Evolutionary conservation across 2,888 invertebrate species (phyloP), one percentile per base, ranked within the genome.

Genomic region (Fabriciana adippe): DNA sequence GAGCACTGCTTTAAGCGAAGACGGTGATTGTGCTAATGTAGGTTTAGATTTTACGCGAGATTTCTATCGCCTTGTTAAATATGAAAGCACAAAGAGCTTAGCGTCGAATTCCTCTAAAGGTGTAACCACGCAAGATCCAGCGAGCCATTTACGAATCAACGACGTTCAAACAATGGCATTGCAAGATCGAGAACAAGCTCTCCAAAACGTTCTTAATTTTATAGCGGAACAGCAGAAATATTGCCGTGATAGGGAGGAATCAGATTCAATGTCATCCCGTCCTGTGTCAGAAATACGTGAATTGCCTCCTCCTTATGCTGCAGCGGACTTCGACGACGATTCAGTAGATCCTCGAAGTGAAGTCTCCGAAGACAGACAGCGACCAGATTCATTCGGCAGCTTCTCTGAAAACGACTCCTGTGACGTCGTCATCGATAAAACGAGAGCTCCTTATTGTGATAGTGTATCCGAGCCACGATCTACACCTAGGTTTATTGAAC

Each of bases 31-130:
- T 71, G 94, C 95, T 0, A 94, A 94, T 53, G 93, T 95, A 21
- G 96, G 96, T 21, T 94, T 95, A 15, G 96, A 96, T 83, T 96
- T 96, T 78, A 96, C 96, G 6, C 91, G 96, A 73, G 96, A 96
- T 86, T 96, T 96, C 85, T 96, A 96, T 82, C 94, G 96, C 47
- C 93, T 96, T 72, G 96, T 96, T 57, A 96, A 96, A 87, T 96
- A 96, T 80, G 96, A 96, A 82, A 96, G 96, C 86, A 96, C 95
- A 71, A 96, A 96, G 83, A 96, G 96, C 83, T 89, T 96, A 80
- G 96, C 96, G 54, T 96, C 96, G 48, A 96, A 95, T 78, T 95
- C 95, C 56, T 95, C 95, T 67, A 93, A 95, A 80, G 95, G 95
- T 74, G 85, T 95, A 55, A 94, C 95, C 13, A 93, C 93, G 5